Percentiles rank a stretch among this genome's conserved stretches.
phyloP scores from a whole-genome alignment of 2,888 invertebrate genomes.

The Caenorhabditis sinica region DNA sequence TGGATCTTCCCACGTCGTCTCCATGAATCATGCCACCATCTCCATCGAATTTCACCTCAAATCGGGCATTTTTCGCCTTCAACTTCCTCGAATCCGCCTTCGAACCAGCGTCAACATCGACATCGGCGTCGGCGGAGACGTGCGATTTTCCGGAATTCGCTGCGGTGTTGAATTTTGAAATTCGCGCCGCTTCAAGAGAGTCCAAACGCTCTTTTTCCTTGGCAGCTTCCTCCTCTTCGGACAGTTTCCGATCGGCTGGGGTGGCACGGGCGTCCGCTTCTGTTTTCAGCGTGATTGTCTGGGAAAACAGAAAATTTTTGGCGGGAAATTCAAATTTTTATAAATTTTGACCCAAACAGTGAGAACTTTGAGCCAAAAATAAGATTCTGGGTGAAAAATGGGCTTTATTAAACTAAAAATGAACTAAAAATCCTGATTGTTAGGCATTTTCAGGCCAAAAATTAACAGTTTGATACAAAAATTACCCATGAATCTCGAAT shows the following conservation, averaged over 20 bases:
- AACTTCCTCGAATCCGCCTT: slow-evolving; percentile 55
- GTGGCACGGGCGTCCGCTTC: slow-evolving; percentile 82
- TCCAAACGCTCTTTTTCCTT: slow-evolving; percentile 90
- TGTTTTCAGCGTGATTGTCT: slow-evolving; percentile 70
- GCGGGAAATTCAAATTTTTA: too few species aligned
- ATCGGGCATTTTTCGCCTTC: slow-evolving; percentile 62
- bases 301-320: slow-evolving; percentile 31
- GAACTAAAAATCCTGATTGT: neutral
- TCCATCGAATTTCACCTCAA: slow-evolving; percentile 71
- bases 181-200: slow-evolving; percentile 88
- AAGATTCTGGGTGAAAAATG: neutral
- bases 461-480: neutral
- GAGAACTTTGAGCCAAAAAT: too few species aligned
- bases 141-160: slow-evolving; percentile 50
- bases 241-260: slow-evolving; percentile 91
- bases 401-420: neutral
- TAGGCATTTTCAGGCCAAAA: neutral
- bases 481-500: neutral
- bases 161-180: slow-evolving; percentile 88
- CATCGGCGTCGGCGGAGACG: slow-evolving; percentile 72
- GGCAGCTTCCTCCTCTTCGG: slow-evolving; percentile 90
- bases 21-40: slow-evolving; percentile 66
- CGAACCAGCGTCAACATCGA: slow-evolving; percentile 61
- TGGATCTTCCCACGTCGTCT: neutral
- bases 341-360: too few species aligned